Conservation (phyloP, 2,113 vertebrate genomes). For the Mystacornis crossleyi region DNA sequence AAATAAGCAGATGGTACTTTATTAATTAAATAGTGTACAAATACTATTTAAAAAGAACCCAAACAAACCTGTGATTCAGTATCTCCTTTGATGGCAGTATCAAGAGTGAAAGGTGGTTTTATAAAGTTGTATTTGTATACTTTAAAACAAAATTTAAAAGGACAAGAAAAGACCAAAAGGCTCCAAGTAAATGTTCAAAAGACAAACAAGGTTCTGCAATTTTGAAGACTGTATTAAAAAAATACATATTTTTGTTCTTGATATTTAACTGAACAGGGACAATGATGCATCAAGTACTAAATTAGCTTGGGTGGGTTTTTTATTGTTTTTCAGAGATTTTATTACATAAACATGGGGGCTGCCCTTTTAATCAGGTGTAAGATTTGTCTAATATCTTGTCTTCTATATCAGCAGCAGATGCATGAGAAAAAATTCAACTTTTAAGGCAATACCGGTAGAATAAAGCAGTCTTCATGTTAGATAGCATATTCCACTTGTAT, state of each 20-base stretch:
- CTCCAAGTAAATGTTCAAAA: not conserved
- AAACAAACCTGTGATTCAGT: not conserved
- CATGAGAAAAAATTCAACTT: not conserved
- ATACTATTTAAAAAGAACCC: accelerated
- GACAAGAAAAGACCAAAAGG: not conserved
- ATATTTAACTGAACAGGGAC: not conserved
- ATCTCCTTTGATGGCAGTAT: not conserved
- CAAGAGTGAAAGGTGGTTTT: not conserved
- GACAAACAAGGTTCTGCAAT: not conserved
- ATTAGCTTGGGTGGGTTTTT: not conserved
- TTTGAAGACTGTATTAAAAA: not conserved
- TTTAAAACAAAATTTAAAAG: not conserved
- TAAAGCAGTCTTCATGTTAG: not conserved
- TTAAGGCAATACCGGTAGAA: not conserved
- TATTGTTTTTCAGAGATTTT: not conserved
- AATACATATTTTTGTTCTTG: not conserved
- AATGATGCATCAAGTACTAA: not conserved
- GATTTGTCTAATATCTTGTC: not conserved
- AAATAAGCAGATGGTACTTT: not conserved
- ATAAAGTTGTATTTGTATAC: not conserved
- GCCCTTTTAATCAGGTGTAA: not conserved
- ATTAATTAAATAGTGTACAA: not conserved
- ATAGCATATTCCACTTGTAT: not conserved
- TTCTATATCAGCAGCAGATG: not conserved
- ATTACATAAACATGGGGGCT: not conserved